A percentile compares a stretch with the other conserved stretches of the same genome.
phyloP scores from a whole-genome alignment of 2,888 invertebrate species.

The Hybos culiciformis region DNA sequence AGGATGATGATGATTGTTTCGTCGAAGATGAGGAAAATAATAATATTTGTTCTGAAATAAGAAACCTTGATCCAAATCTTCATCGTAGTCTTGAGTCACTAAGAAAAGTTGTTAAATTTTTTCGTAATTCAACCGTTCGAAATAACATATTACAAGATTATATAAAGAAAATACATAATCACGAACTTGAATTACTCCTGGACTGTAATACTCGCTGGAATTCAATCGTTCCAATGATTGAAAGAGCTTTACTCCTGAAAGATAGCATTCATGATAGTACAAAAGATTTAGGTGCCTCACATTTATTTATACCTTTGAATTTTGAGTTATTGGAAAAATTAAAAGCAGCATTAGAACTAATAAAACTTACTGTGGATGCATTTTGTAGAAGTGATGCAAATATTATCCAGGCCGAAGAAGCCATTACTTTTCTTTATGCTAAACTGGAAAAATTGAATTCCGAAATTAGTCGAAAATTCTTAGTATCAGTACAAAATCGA shows the following conservation, averaged over 20 bases:
- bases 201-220: slow-evolving; percentile 13
- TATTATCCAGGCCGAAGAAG: background rate
- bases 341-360: background rate
- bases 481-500: slow-evolving; percentile 1
- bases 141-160: slow-evolving; percentile 9
- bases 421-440: background rate
- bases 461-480: background rate
- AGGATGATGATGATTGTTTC: background rate
- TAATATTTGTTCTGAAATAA: background rate
- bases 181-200: slow-evolving; percentile 10
- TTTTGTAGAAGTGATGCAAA: background rate
- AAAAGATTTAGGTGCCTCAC: no score
- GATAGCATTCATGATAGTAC: no score
- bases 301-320: no score
- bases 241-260: no score
- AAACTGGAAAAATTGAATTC: background rate
- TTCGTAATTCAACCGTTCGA: slow-evolving; percentile 10
- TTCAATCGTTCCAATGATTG: slow-evolving; percentile 7
- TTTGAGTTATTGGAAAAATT: background rate
- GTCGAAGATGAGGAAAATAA: background rate
- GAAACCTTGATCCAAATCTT: background rate
- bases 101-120: slow-evolving; percentile 11
- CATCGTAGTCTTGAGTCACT: background rate
- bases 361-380: background rate
- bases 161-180: slow-evolving; percentile 5